These are phyloP conservation scores for Rhineura floridana DNA, from an alignment of 2,113 vertebrate species.

Conservation along the genomic window DNA sequence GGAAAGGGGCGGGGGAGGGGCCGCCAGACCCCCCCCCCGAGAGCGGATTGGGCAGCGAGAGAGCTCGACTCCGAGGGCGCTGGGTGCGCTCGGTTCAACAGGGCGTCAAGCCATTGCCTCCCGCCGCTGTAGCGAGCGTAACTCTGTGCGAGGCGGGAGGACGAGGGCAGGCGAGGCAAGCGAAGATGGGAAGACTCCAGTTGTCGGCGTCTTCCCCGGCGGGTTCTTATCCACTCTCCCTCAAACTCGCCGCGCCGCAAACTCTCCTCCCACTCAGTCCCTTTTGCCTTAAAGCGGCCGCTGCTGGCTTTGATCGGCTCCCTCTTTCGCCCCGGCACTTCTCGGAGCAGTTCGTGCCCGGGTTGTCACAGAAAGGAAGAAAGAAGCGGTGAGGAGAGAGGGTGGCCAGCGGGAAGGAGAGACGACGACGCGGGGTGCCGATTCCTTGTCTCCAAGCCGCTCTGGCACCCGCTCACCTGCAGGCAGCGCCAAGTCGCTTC, in stretches of 20 bases:
- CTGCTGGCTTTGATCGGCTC: not conserved
- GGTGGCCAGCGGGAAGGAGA: not conserved
- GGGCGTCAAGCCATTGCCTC: not conserved
- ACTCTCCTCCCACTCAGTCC: constrained; percentile 8
- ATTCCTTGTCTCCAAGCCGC: not conserved
- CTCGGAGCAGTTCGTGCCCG: constrained; percentile 28
- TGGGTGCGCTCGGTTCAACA: constrained; percentile 42
- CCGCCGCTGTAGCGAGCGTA: not conserved
- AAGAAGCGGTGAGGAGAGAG: not conserved
- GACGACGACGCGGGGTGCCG: not conserved
- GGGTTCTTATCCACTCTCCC: constrained; percentile 1
- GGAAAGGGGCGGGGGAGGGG: not conserved
- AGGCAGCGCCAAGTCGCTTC: not conserved
- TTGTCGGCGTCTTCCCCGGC: not conserved
- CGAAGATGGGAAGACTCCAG: not conserved
- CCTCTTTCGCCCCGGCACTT: not conserved
- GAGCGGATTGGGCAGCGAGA: not conserved
- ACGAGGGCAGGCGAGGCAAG: no score
- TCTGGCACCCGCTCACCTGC: not conserved
- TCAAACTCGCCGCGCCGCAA: constrained; percentile 33
- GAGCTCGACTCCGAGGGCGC: not conserved
- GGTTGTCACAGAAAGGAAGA: constrained; percentile 31
- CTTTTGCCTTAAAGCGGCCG: not conserved
- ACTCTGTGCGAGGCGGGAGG: not conserved
- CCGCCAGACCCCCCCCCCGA: not conserved